A percentile compares a stretch with the other conserved stretches of the same genome.
These are phyloP conservation scores for Sphenopsis melanotis DNA, from an alignment of 2,797 vertebrate species.

Conservation along the genomic window DNA sequence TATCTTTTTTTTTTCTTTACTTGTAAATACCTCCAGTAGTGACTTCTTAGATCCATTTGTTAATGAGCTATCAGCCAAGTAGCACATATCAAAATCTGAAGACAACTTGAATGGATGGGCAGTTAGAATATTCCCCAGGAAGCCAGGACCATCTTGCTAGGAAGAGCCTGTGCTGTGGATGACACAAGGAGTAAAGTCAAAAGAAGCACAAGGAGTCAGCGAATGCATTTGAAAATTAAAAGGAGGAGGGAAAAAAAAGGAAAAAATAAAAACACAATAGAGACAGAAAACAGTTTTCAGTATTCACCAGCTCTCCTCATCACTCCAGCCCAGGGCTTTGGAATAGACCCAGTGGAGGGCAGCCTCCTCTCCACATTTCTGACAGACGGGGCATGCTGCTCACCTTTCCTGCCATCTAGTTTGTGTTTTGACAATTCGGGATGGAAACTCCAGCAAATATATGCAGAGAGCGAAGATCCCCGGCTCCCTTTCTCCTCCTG, in stretches of 20 bases:
- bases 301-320: conserved; percentile 46
- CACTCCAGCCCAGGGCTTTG: conserved; percentile 43
- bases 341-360: conserved; percentile 37
- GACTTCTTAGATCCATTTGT: not conserved
- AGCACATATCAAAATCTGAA: not conserved
- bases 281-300: conserved; percentile 43
- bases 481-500: conserved; percentile 39
- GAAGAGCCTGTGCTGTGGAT: not conserved
- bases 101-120: not conserved
- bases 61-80: not conserved
- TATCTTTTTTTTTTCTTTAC: not conserved
- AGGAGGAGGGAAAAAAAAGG: fast-evolving
- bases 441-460: conserved; percentile 59
- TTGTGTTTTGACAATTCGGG: conserved; percentile 61
- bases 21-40: not conserved
- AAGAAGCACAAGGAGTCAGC: not conserved
- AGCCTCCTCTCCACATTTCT: conserved; percentile 41
- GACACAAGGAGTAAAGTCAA: not conserved
- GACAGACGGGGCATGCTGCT: conserved; percentile 31
- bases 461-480: conserved; percentile 46
- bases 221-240: not conserved
- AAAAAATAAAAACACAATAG: not conserved
- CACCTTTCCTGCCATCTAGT: conserved; percentile 60
- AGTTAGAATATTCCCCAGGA: not conserved
- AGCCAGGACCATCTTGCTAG: not conserved